Conservation (phyloP, 2,797 vertebrate species). For the Oceanodroma leucorhoa region DNA sequence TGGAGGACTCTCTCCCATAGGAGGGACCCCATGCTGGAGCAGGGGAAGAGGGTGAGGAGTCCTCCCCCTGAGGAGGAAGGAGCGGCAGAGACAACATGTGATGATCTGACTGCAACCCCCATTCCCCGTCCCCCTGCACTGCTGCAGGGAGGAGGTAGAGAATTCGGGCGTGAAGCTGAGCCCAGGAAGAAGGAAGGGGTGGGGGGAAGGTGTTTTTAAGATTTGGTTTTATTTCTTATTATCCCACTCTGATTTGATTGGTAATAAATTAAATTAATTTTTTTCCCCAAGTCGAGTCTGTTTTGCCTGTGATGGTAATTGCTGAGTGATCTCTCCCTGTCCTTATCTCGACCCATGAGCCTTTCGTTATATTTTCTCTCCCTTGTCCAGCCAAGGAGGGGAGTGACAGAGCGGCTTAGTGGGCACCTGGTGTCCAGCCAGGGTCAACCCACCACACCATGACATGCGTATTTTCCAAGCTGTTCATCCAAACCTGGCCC, state of each 20-base stretch:
- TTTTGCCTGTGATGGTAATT: background rate
- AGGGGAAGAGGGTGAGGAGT: background rate
- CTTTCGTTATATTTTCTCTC: background rate
- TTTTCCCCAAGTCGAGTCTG: background rate
- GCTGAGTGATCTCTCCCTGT: background rate
- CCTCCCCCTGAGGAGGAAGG: background rate
- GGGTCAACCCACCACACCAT: background rate
- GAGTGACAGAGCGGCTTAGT: background rate
- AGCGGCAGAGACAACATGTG: background rate
- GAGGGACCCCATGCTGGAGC: background rate
- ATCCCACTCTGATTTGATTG: background rate
- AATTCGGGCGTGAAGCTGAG: background rate
- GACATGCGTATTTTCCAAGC: background rate
- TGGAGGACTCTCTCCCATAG: background rate
- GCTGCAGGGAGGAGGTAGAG: background rate
- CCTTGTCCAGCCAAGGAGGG: background rate
- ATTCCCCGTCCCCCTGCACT: background rate
- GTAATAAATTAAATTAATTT: background rate
- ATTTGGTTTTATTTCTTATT: background rate
- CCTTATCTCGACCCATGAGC: background rate
- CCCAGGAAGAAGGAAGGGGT: background rate
- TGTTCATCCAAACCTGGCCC: background rate
- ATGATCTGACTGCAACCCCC: background rate
- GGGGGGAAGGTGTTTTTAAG: background rate
- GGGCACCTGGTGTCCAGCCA: background rate